Percentiles rank a stretch among this genome's conserved stretches.
Evolutionary conservation across 2,113 vertebrate species (phyloP).

Genomic region (Calonectris borealis): DNA sequence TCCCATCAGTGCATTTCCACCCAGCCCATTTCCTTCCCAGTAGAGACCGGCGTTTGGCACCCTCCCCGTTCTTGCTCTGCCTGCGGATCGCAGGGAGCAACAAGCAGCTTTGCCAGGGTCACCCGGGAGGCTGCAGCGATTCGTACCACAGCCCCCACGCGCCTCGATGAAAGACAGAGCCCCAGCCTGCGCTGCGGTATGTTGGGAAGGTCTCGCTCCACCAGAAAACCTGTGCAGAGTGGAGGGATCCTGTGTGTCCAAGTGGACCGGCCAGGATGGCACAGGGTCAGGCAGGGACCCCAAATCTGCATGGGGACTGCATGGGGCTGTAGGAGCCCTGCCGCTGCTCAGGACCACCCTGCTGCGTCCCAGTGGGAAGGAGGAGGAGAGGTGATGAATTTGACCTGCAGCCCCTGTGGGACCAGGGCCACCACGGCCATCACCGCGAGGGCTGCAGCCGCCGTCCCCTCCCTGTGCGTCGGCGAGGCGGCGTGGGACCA

Average conservation of each 20-base stretch:
- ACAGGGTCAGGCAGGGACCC: background rate
- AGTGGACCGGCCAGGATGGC: accelerated
- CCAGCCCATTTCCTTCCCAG: background rate
- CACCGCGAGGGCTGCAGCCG: background rate
- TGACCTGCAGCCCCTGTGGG: background rate
- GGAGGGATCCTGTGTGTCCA: accelerated
- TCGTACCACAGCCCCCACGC: accelerated
- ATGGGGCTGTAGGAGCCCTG: background rate
- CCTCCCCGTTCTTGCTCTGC: background rate
- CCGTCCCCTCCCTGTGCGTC: background rate
- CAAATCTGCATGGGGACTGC: background rate
- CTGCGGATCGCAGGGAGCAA: accelerated
- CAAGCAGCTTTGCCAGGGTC: background rate
- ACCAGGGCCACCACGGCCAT: background rate
- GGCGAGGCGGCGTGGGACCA: background rate
- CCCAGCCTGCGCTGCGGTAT: accelerated
- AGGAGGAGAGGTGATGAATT: background rate
- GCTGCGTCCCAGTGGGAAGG: background rate
- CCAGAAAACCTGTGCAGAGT: background rate
- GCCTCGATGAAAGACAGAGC: accelerated
- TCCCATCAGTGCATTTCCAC: background rate
- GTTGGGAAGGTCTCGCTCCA: background rate
- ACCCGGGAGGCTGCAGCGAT: background rate
- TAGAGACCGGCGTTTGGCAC: background rate
- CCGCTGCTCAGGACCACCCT: background rate